These are phyloP conservation scores for Merodon equestris DNA, from an alignment of 2,888 invertebrate species.

Conservation along the genomic window DNA sequence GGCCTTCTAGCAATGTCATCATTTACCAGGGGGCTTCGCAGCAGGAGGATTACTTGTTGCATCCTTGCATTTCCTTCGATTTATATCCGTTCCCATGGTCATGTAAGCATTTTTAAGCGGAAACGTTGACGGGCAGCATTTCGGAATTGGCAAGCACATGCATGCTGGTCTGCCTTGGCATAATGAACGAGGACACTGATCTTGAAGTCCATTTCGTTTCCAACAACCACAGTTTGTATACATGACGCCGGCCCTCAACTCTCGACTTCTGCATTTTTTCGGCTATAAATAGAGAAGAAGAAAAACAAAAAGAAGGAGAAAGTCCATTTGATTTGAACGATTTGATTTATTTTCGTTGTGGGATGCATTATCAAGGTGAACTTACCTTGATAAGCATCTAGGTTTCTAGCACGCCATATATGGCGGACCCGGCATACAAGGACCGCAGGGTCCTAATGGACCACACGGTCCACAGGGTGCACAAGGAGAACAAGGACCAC, in stretches of 20 bases:
- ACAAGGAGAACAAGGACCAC: slow-evolving; percentile 66
- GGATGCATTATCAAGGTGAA: slow-evolving; percentile 43
- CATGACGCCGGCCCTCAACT: slow-evolving; percentile 80
- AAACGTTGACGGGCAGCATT: slow-evolving; percentile 79
- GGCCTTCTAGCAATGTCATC: no score
- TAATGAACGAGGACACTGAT: slow-evolving; percentile 81
- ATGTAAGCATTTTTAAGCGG: slow-evolving; percentile 74
- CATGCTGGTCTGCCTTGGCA: slow-evolving; percentile 79
- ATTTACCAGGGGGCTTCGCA: background rate
- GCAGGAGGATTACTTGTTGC: slow-evolving; percentile 25
- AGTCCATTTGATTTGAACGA: no score
- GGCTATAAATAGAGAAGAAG: slow-evolving; percentile 70
- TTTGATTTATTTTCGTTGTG: background rate
- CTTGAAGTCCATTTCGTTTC: slow-evolving; percentile 82
- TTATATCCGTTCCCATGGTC: slow-evolving; percentile 74
- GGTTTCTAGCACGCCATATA: slow-evolving; percentile 43
- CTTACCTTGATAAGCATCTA: slow-evolving; percentile 52
- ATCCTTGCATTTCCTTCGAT: slow-evolving; percentile 72
- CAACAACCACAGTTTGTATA: slow-evolving; percentile 82
- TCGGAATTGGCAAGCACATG: slow-evolving; percentile 79
- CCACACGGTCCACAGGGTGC: slow-evolving; percentile 29
- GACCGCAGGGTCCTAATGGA: slow-evolving; percentile 23
- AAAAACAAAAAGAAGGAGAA: background rate
- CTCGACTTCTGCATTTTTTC: slow-evolving; percentile 79
- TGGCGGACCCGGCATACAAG: slow-evolving; percentile 57